Base-by-base conservation (phyloP, 2,888 invertebrate genomes). In the Endomychus coccineus region DNA sequence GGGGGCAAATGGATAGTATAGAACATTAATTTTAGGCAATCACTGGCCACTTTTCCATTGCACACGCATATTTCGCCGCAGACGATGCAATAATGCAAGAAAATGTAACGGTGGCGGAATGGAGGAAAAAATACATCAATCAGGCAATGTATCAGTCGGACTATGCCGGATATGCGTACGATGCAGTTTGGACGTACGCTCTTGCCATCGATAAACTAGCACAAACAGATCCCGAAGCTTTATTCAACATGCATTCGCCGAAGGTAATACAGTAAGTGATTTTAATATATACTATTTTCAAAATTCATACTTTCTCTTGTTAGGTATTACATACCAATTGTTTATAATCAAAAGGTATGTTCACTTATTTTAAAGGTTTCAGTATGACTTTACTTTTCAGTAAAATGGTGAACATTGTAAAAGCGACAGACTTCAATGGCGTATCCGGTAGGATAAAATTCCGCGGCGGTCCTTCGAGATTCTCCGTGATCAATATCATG, bases 181-280 rank as follows among this genome's bases (percentile, higher is more conserved):
- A 87, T 62, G 85, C 84, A 0, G 80, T 86, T 32, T 87, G 87
- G 86, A 77, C 78, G 0, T 86, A 81, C 59, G 86, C 83, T 3
- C 64, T 75, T 21, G 85, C 83, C 1, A 66, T 83, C 16, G 75
- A 83, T 53, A 69, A 73, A 44, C 66, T 87, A 1, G 60, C 80
- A 1, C 69, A 66, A 31, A 73, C 74, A 32, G 73, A 80, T 59
- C 74, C 76, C 10, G 73, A 74, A 35, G 71, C 72, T 36, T 59
- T 74, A 2, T 68, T 70, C 3, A 64, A 71, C 44, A 58, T 78
- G 9, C 77, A 77, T 52, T 70, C 71, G 2, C 66, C 68, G 4
- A 73, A 74, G 1, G 71, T 69, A 23, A 57, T 34, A 7, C 28
- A 60, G 71, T 72, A 59, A 66, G 67, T 54, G 33, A 29, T 15